Base-by-base conservation (phyloP, 2,113 vertebrate species). In the Eubucco bourcierii region DNA sequence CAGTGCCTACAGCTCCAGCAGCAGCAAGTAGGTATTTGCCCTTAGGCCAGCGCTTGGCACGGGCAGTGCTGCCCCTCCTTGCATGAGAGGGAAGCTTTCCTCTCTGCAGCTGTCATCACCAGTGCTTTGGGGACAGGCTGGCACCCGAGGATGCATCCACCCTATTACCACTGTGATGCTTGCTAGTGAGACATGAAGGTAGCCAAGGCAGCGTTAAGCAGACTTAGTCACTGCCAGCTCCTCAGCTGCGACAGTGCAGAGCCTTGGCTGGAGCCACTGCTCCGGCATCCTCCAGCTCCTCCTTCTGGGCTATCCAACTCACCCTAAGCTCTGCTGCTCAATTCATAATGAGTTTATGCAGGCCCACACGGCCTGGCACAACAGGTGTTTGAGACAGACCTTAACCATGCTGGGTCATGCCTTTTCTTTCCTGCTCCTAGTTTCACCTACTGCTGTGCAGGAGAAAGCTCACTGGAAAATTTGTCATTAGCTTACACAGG, bases 91-190 rank as follows among this genome's bases (percentile, higher is more conserved):
- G 56, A 46, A 86, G n/a, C 15, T 72, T 74, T 82, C 31, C 50
- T 88, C 76, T 61, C 50, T 82, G 67, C 59, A 50, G 0, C 47
- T 25, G 27, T 27, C 60, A 61, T 25, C 0, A 0, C 8, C 12
- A 81, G 28, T 87, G 34, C 61, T 70, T 66, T 77, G 61, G n/a
- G 39, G 25, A 18, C 37, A 53, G 18, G 20, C 19, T 60, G 68
- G 55, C 44, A 88, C 37, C 44, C 55, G 21, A 21, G 53, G 46
- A 31, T 44, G 25, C 0, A 1, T 41, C 46, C 47, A 27, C 44
- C 14, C 27, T 67, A 2, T n/a, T 33, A 27, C 23, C 41, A 25
- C 41, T 44, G 21, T 7, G 7, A 16, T 34, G 66, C 16, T 33
- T n/a, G 12, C 33, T 17, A 8, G 17, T 19, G 39, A 58, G 50